Evolutionary conservation across 2,113 vertebrate species (phyloP), one percentile per base, ranked within the genome.

Genomic region (Trichomycterus rosablanca): DNA sequence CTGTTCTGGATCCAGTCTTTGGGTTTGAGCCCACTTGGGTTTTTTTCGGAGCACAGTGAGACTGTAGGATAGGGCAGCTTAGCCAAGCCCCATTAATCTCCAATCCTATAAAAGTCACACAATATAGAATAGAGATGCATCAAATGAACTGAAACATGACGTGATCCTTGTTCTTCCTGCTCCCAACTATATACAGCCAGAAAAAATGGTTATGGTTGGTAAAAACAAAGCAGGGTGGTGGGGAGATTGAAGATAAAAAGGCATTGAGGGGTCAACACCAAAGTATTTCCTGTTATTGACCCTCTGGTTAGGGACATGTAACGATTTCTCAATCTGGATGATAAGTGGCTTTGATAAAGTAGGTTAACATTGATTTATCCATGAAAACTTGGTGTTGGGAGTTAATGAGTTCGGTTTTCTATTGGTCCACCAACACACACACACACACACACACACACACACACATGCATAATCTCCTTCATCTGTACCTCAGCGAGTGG

Each of bases 261-360:
- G 55, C 55, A 71, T 71, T 74, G 80, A 78, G 76, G 61, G 75
- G 67, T 75, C 72, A 73, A 70, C 74, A 77, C 76, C 83, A 76
- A 81, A 82, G 80, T 84, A 86, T 84, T 84, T 86, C 83, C 84
- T 83, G 72, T 60, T 82, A 86, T 85, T 77, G 83, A 89, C 80
- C 74, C 70, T 42, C 75, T 76, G 73, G 76, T 80, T 74, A 71
- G 81, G 76, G 78, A 82, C 81, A 86, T 80, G 81, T 83, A 85
- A 82, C 75, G 84, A 88, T 86, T 85, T 84, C 81, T 81, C 80
- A 81, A 86, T 80, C 79, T 78, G 74, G 85, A 83, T 86, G 82
- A 89, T 89, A 88, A 89, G 85, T 89, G 87, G 86, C 85, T 86
- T 81, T 86, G 84, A 89, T 88, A 86, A 89, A 87, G 83, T 84